Evolutionary conservation across 2,797 vertebrate species (phyloP), one percentile per base, ranked within the genome.

Genomic region (Emys orbicularis): DNA sequence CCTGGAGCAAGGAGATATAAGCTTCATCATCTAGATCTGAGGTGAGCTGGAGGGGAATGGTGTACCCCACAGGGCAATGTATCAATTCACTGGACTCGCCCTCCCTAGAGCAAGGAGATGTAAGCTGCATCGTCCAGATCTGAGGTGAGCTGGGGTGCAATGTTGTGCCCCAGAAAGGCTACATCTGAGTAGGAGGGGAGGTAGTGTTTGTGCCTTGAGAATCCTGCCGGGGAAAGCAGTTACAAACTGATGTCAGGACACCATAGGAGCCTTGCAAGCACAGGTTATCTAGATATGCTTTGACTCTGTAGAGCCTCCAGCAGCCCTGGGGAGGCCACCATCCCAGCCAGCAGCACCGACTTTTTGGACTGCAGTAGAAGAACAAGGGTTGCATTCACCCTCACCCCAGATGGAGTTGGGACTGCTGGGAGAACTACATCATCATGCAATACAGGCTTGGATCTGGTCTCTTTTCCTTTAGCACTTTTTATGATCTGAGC

Each of bases 401-500:
- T 79, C 87, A 81, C 56, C 29, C 13, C 81, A 87, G 61, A 52
- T 5, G 4, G 27, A 2, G 8, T 90, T 92, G 92, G 52, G 86
- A 77, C 37, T 86, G 18, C 21, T 76, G 10, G 47, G 21, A 68
- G 18, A 81, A 19, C 79, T 15, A 29, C 89, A 34, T 4, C 31
- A 44, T 81, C 37, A 44, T 81, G 41, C 15, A 27, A 25, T 84
- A 47, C 27, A 94, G 89, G 65, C 44, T 49, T 3, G 23, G 88
- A 92, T 54, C 44, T 92, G 65, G 37, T 34, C 25, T 4, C 2
- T 47, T 84, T 92, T 86, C 77, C 84, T 87, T 91, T 54, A 92
- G 81, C 77, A 77, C 88, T 82, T 77, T 81, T 92, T 92, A 93
- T 92, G 3, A 90, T 80, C 79, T 90, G 82, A 92, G 90, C 80